Conservation (phyloP, 2,797 vertebrate genomes). For the Trematocara caparti region DNA sequence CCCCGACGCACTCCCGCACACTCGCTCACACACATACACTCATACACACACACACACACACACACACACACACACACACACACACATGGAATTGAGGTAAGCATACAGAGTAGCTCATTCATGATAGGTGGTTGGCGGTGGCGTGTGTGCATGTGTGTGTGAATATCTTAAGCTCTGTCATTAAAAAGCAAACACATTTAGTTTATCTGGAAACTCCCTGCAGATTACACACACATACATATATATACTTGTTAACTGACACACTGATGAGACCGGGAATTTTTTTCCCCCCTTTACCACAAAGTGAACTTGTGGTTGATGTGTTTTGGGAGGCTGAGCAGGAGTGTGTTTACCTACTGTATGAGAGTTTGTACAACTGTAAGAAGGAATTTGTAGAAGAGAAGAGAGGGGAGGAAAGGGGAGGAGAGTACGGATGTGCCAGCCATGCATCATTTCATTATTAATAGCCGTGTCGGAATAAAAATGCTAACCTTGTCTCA, state of each 20-base stretch:
- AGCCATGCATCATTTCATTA: constrained; percentile 90
- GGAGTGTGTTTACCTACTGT: constrained; percentile 59
- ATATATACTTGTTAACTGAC: constrained; percentile 22
- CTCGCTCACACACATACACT: background rate
- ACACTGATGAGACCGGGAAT: constrained; percentile 39
- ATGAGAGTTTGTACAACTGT: constrained; percentile 66
- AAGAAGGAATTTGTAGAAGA: constrained; percentile 52
- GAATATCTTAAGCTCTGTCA: constrained; percentile 78
- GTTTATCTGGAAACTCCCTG: constrained; percentile 73
- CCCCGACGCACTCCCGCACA: no score
- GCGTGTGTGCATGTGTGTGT: constrained; percentile 44
- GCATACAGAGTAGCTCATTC: constrained; percentile 69
- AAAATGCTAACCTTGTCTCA: constrained; percentile 94
- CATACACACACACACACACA: background rate
- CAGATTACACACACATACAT: constrained; percentile 37
- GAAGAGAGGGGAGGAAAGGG: constrained; percentile 70
- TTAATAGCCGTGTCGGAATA: constrained; percentile 93
- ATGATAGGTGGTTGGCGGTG: constrained; percentile 57
- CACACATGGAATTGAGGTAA: background rate
- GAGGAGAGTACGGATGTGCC: constrained; percentile 65
- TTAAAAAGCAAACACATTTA: constrained; percentile 78
- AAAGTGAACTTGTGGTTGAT: constrained; percentile 60
- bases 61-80: background rate
- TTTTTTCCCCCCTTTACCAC: constrained; percentile 40
- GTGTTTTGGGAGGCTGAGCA: constrained; percentile 46